phyloP scores from a whole-genome alignment of 23 tunicate species.

The Styela clava region DNA sequence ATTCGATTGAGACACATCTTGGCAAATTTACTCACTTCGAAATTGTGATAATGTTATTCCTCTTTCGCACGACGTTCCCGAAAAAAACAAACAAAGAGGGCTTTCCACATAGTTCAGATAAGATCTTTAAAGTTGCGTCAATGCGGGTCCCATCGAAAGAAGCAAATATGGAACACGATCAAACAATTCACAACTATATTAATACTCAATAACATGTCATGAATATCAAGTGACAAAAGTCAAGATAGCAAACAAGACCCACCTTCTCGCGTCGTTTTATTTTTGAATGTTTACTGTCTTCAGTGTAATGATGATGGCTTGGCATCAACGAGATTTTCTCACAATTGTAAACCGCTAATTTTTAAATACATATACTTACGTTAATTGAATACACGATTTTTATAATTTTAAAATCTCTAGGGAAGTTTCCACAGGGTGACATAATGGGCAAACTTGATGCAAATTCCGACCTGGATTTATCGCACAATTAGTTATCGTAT shows the following conservation, averaged over 20 bases:
- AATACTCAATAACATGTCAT: background rate
- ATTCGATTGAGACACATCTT: conserved; percentile 4
- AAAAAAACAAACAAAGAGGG: background rate
- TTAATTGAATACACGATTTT: no score
- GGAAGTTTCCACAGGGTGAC: no score
- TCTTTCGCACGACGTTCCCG: background rate
- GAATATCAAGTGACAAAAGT: background rate
- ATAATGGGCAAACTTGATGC: no score
- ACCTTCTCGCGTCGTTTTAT: background rate
- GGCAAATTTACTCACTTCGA: conserved; percentile 12
- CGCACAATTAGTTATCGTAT: no score
- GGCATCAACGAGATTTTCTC: background rate
- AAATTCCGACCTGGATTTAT: no score
- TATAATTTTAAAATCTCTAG: no score
- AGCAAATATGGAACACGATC: background rate
- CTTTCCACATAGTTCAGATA: background rate
- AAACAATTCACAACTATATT: background rate
- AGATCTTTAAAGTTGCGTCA: background rate
- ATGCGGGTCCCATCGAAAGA: background rate
- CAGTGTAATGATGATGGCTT: background rate
- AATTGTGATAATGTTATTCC: conserved; percentile 20
- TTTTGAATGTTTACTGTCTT: background rate
- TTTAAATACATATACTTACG: no score
- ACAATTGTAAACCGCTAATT: no score
- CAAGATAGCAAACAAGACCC: background rate